phyloP scores from a whole-genome alignment of 2,797 vertebrate genomes.

The Anomalospiza imberbis region DNA sequence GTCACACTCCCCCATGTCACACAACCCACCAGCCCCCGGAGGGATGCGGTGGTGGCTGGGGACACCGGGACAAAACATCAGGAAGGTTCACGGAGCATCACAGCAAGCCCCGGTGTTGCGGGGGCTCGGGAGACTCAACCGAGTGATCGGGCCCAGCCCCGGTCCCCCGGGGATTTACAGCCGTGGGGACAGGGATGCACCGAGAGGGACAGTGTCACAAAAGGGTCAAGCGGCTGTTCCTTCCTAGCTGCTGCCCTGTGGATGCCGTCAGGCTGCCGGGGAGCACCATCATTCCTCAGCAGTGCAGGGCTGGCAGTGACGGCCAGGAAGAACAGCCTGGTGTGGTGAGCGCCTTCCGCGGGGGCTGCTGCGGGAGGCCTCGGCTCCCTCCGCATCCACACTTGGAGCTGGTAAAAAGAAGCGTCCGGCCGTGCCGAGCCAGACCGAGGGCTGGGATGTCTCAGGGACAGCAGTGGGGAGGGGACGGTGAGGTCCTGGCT shows the following conservation, averaged over 20 bases:
- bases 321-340: background rate
- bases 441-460: background rate
- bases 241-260: background rate
- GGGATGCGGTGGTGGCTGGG: background rate
- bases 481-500: rapidly evolving
- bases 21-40: background rate
- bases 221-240: background rate
- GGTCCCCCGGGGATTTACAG: rapidly evolving
- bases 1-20: background rate
- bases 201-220: background rate
- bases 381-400: background rate
- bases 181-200: background rate
- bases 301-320: background rate
- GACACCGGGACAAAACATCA: rapidly evolving
- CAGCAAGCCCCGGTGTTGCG: rapidly evolving
- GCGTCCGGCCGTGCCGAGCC: background rate
- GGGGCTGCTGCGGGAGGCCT: background rate
- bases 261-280: background rate
- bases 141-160: background rate
- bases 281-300: background rate
- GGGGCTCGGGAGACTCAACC: rapidly evolving
- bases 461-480: rapidly evolving
- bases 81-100: background rate
- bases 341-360: background rate
- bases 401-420: background rate